A percentile compares a stretch with the other conserved stretches of the same genome.
Conservation (phyloP, 2,888 invertebrate genomes). For the Tridacna gigas region DNA sequence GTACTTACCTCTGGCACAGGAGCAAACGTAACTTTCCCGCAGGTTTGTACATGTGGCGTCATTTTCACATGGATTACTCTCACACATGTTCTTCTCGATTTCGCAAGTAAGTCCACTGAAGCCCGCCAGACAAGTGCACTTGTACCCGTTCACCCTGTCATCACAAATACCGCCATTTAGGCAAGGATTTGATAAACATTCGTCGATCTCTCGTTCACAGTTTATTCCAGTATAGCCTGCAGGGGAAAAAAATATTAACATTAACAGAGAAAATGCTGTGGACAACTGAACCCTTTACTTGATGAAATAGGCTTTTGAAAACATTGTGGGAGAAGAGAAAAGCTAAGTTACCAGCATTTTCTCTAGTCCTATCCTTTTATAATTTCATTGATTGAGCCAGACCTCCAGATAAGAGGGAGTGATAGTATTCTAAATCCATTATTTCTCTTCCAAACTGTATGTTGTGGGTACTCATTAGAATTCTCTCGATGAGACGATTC, state of each 20-base stretch:
- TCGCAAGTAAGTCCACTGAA: constrained; percentile 72
- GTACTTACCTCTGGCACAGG: constrained; percentile 48
- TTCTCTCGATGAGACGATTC: no score
- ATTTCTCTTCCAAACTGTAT: no score
- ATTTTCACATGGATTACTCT: constrained; percentile 95
- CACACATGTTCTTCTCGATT: constrained; percentile 95
- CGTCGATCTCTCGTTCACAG: constrained; percentile 91
- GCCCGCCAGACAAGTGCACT: constrained; percentile 92
- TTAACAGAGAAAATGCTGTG: no score
- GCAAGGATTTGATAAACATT: constrained; percentile 97
- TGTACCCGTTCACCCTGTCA: constrained; percentile 95
- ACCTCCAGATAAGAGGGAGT: no score
- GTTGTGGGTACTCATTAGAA: no score
- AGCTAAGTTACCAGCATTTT: no score
- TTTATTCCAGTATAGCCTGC: constrained; percentile 81
- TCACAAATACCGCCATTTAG: constrained; percentile 94
- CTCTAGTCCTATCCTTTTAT: no score
- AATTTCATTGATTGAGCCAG: no score
- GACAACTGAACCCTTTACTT: no score
- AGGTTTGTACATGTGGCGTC: constrained; percentile 92
- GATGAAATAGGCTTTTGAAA: no score
- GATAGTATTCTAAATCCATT: no score
- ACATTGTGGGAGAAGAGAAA: no score
- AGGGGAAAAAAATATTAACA: not conserved
- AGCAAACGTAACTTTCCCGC: constrained; percentile 49